Percentiles rank a stretch among this genome's conserved stretches.
Evolutionary conservation across 1,140 invertebrate species (phyloP).

Genomic region (Lineus longissimus): DNA sequence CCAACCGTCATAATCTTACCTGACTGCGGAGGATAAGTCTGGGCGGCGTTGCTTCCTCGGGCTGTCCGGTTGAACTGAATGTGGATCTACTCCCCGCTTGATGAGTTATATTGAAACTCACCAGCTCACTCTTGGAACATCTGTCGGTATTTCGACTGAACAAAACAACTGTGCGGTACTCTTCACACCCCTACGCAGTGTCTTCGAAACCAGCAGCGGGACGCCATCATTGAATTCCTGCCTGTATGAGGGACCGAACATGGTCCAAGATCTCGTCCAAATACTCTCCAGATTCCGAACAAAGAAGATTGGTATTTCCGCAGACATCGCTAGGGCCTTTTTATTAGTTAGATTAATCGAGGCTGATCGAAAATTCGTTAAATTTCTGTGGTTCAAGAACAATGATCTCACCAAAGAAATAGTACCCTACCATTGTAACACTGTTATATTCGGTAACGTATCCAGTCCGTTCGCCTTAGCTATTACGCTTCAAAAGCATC

Average conservation of each 20-base stretch:
- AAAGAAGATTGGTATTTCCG: neutral
- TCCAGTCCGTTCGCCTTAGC: neutral
- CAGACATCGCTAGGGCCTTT: neutral
- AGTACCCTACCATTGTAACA: neutral
- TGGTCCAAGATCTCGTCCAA: neutral
- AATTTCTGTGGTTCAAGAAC: neutral
- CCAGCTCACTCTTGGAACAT: no score
- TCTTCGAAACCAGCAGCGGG: constrained; percentile 1
- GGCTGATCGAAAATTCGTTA: neutral
- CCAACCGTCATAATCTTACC: no score
- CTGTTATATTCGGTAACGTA: no score
- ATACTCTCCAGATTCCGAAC: neutral
- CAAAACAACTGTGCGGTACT: no score
- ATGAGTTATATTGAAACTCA: no score
- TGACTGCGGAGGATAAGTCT: no score
- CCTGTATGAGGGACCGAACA: neutral
- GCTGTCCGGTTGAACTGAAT: no score
- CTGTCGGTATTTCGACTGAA: no score
- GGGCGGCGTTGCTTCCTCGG: no score
- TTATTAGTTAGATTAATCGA: neutral
- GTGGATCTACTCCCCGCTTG: no score
- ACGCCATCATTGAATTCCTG: neutral
- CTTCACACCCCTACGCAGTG: neutral
- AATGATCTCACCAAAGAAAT: neutral
- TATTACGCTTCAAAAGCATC: neutral